phyloP scores from a whole-genome alignment of 2,113 vertebrate species.

The Paralichthys olivaceus region DNA sequence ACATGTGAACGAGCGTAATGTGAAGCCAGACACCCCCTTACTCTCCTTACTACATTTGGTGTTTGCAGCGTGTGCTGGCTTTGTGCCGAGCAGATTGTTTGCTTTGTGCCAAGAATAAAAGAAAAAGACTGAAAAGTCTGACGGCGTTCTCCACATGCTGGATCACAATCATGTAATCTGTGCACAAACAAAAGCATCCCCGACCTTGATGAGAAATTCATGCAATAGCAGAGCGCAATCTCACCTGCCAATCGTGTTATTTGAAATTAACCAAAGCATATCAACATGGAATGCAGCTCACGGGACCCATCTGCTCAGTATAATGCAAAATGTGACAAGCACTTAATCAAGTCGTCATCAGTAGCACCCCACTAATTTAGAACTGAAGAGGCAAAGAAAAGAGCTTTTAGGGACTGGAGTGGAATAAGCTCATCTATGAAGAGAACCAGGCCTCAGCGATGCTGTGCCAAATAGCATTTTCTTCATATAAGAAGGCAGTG shows the following conservation, averaged over 20 bases:
- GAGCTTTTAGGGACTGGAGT: constrained; percentile 13
- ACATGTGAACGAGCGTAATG: constrained; percentile 4
- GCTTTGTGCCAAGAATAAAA: constrained; percentile 59
- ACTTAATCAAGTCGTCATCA: constrained; percentile 62
- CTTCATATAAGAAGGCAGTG: constrained; percentile 56
- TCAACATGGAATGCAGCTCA: constrained; percentile 39
- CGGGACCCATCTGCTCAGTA: constrained; percentile 35
- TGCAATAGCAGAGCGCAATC: neutral
- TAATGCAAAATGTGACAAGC: constrained; percentile 58
- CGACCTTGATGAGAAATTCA: constrained; percentile 45
- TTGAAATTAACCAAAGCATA: constrained; percentile 53
- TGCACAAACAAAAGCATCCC: constrained; percentile 56
- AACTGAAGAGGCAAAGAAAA: constrained; percentile 32
- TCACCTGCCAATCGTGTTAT: constrained; percentile 24
- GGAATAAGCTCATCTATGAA: constrained; percentile 30
- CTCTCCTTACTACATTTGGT: constrained; percentile 52
- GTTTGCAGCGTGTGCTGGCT: constrained; percentile 48
- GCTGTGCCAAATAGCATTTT: constrained; percentile 43
- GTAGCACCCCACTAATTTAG: constrained; percentile 16
- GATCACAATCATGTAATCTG: constrained; percentile 44
- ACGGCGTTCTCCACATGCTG: constrained; percentile 32
- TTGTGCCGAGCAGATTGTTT: constrained; percentile 53
- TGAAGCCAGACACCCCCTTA: constrained; percentile 49
- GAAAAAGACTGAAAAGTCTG: constrained; percentile 35
- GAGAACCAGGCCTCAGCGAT: constrained; percentile 27